Conservation (phyloP, 2,888 invertebrate species). For the Ecdyonurus torrentis region DNA sequence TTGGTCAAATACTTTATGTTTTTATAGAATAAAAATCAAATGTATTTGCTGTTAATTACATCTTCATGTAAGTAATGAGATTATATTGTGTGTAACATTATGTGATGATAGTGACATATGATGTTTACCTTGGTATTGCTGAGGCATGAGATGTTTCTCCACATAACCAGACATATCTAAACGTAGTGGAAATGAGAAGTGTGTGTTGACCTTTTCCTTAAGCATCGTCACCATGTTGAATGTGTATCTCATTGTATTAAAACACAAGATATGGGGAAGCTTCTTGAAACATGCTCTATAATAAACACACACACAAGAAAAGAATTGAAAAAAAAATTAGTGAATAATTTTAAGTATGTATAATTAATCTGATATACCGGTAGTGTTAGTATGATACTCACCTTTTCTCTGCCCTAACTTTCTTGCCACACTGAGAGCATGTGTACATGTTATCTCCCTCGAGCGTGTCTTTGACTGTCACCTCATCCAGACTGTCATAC, state of each 20-base stretch:
- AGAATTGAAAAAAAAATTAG: conserved; percentile 1
- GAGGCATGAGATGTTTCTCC: conserved; percentile 82
- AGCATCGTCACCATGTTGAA: conserved; percentile 97
- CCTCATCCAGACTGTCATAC: conserved; percentile 87
- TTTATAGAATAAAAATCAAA: too few species aligned
- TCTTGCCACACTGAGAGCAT: conserved; percentile 86
- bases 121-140: conserved; percentile 55
- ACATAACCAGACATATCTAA: conserved; percentile 91
- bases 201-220: conserved; percentile 93
- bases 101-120: too few species aligned
- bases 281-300: conserved; percentile 81
- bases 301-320: conserved; percentile 13
- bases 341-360: neutral
- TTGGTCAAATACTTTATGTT: too few species aligned
- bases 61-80: too few species aligned
- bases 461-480: conserved; percentile 91
- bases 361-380: neutral
- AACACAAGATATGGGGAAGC: conserved; percentile 81
- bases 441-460: conserved; percentile 98
- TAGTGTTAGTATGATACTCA: conserved; percentile 21
- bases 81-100: too few species aligned
- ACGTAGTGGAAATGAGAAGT: conserved; percentile 86
- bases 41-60: too few species aligned
- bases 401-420: conserved; percentile 89
- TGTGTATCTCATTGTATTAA: conserved; percentile 93